Base-by-base conservation (phyloP, 2,888 invertebrate genomes). In the Chymomyza procnemis region DNA sequence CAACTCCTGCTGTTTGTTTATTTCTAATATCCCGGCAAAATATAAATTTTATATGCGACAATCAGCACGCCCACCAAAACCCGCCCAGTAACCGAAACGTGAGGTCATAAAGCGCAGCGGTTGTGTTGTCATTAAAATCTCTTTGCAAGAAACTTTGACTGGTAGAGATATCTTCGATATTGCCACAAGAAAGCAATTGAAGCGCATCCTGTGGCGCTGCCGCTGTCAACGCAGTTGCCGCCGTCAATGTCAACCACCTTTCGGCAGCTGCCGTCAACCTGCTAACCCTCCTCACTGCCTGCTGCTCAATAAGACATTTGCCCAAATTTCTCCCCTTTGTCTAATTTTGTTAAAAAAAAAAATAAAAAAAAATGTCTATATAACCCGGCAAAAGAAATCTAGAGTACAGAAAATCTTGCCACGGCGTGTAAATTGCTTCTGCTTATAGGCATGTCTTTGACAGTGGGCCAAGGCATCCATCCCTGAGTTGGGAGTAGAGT, bases 51-150 rank as follows among this genome's bases (percentile, higher is more conserved):
- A 54, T 18, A 22, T 18, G 14, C 74, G 79, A 76, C 81, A 84
- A 82, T 82, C 86, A 82, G 86, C 81, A 82, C 81, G 86, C 86
- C 86, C 77, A 70, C 76, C 73, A 1, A 12, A 41, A 3, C 34
- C 34, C 19, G 52, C 16, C 50, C 52, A 52, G 9, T n/a, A n/a
- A n/a, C n/a, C n/a, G 34, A 1, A 22, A 41, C 46, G 16, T 41
- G 69, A 56, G 68, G 71, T 78, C 84, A 84, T 85, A 85, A 81
- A 83, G 76, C 81, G 86, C 81, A 85, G 86, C 78, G 78, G 75
- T 78, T 78, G 75, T 58, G 72, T 66, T 75, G 81, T 86, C 81
- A 86, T 82, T 82, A 82, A 82, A 86, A 86, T 82, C 86, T 86
- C 86, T 84, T 85, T 80, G 78, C 71, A 66, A 73, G 73, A 79